These are phyloP conservation scores for Zoanthus solanderi DNA, from an alignment of 92 coral and sea anemone genomes.

Conservation along the genomic window DNA sequence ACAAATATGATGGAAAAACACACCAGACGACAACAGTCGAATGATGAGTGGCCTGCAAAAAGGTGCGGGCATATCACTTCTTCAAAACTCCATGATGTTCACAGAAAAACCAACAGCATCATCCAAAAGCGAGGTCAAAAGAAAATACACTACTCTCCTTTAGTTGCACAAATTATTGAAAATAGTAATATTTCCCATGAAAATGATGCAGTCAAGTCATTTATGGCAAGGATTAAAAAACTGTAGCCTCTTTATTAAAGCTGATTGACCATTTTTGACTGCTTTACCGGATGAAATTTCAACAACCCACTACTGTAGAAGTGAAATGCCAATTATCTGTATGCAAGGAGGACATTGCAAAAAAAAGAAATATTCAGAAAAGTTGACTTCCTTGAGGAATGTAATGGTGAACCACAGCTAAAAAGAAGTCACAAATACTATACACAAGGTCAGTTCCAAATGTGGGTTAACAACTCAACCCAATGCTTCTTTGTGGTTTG, in stretches of 20 bases:
- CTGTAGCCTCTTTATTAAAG: conserved; percentile 2
- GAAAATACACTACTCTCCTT: conserved; percentile 39
- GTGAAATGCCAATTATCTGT: conserved; percentile 1
- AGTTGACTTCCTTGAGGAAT: neutral
- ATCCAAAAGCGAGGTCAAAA: conserved; percentile 4
- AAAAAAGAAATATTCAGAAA: neutral
- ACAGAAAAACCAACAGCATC: conserved; percentile 32
- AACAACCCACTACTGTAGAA: neutral
- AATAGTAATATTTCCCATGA: conserved; percentile 30
- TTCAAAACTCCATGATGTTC: conserved; percentile 25
- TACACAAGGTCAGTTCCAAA: conserved; percentile 1
- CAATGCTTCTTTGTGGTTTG: conserved; percentile 1
- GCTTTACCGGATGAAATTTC: conserved; percentile 16
- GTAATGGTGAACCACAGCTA: conserved; percentile 6
- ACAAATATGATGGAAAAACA: conserved; percentile 4
- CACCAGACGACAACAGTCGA: conserved; percentile 17
- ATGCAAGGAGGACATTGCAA: neutral
- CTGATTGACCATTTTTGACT: conserved; percentile 1
- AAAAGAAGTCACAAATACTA: neutral
- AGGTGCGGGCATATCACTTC: conserved; percentile 44
- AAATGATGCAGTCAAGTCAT: conserved; percentile 28
- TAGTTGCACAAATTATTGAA: conserved; percentile 3
- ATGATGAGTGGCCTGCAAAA: conserved; percentile 32
- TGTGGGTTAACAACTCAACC: neutral
- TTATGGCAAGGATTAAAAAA: conserved; percentile 13